A percentile compares a stretch with the other conserved stretches of the same genome.
Evolutionary conservation across 2,113 vertebrate species (phyloP).

Genomic region (Brevimyrus niger): DNA sequence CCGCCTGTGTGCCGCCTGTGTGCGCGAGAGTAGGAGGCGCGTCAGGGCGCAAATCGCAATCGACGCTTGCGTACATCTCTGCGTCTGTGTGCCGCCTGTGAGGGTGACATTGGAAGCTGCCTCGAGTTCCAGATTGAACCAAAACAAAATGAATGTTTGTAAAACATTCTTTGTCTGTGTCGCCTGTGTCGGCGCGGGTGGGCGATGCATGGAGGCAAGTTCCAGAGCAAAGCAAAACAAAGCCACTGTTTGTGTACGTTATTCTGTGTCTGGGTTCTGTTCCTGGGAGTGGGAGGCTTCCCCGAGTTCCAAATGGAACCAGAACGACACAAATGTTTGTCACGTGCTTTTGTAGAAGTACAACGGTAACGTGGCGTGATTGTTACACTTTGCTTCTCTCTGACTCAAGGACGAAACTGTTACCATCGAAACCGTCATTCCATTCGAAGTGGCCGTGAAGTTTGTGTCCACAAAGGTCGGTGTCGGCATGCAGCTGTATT

Average conservation of each 20-base stretch:
- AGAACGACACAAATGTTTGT: background rate
- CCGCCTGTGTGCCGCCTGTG: background rate
- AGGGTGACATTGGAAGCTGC: background rate
- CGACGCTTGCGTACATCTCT: background rate
- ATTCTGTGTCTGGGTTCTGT: background rate
- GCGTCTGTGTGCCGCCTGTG: background rate
- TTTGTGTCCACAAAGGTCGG: conserved; percentile 89
- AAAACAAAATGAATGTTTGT: background rate
- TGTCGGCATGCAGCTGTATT: background rate
- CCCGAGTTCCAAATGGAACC: background rate
- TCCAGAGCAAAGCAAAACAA: background rate
- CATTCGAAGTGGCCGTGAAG: conserved; percentile 88
- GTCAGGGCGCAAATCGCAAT: background rate
- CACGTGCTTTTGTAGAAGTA: background rate
- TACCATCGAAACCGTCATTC: conserved; percentile 86
- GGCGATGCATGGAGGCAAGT: background rate
- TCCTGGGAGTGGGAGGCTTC: background rate
- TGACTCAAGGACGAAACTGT: conserved; percentile 83
- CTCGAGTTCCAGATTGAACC: background rate
- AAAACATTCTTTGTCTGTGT: background rate
- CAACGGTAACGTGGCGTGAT: too few relatives aligned
- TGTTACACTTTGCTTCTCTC: background rate
- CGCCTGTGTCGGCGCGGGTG: background rate
- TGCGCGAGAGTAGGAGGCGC: background rate
- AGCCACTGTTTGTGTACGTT: background rate